These are phyloP conservation scores for Drosophila bunnanda DNA, from an alignment of 2,888 invertebrate species.

Conservation along the genomic window DNA sequence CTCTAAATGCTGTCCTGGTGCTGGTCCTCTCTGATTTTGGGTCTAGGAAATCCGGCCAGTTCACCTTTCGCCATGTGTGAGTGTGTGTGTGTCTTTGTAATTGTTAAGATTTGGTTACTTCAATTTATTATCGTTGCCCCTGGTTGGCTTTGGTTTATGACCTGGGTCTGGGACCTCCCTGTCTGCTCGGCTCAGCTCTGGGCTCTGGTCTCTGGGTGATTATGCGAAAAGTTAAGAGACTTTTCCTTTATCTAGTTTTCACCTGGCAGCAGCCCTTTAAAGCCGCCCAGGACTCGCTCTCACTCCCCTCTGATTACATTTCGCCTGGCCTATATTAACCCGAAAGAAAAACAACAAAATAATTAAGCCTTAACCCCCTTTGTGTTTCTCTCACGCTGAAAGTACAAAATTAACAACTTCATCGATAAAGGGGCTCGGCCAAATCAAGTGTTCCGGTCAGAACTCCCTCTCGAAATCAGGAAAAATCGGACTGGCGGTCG, in stretches of 20 bases:
- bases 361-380: conserved; percentile 44
- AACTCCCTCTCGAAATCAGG: neutral
- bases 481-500: conserved; percentile 21
- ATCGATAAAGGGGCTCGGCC: conserved; percentile 71
- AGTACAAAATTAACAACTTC: conserved; percentile 80
- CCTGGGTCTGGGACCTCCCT: conserved; percentile 61
- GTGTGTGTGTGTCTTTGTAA: conserved; percentile 60
- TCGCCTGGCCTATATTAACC: conserved; percentile 28
- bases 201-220: conserved; percentile 64
- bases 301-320: neutral
- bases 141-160: conserved; percentile 35
- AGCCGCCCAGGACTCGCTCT: neutral
- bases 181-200: conserved; percentile 57
- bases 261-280: conserved; percentile 13
- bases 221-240: conserved; percentile 62
- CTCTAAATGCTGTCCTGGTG: conserved; percentile 57
- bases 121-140: conserved; percentile 72
- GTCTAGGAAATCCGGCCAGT: conserved; percentile 41
- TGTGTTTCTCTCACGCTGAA: conserved; percentile 3
- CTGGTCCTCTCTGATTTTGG: conserved; percentile 5
- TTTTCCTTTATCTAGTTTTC: conserved; percentile 10
- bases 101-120: conserved; percentile 82
- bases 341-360: conserved; percentile 49
- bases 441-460: conserved; percentile 53
- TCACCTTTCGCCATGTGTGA: conserved; percentile 27